Conservation (phyloP, 2,888 invertebrate species). For the Erannis defoliaria region DNA sequence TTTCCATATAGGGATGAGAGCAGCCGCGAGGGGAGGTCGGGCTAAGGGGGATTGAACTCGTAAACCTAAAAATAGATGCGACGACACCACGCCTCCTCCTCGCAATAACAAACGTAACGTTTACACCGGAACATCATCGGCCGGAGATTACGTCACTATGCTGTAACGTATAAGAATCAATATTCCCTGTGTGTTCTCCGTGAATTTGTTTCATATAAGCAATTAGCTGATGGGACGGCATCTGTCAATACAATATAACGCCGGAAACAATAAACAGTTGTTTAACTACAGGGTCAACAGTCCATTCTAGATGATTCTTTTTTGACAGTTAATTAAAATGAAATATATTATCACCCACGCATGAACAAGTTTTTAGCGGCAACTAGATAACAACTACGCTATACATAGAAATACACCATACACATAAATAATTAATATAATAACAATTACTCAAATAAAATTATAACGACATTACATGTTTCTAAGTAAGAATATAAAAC, state of each 20-base stretch:
- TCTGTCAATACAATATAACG: constrained; percentile 78
- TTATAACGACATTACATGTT: constrained; percentile 16
- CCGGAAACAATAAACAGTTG: constrained; percentile 76
- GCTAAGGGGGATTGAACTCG: constrained; percentile 75
- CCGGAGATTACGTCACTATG: constrained; percentile 45
- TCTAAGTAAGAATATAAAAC: background rate
- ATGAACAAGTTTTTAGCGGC: constrained; percentile 19
- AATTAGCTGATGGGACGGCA: constrained; percentile 56
- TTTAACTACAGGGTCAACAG: constrained; percentile 59
- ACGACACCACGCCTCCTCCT: constrained; percentile 65
- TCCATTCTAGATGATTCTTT: constrained; percentile 43
- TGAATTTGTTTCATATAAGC: constrained; percentile 40
- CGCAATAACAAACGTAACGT: constrained; percentile 48
- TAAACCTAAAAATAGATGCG: constrained; percentile 82
- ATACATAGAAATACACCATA: constrained; percentile 4
- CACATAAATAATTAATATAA: background rate
- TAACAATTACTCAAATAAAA: constrained; percentile 5
- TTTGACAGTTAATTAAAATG: constrained; percentile 41
- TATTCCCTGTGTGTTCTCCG: constrained; percentile 42
- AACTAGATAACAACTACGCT: no score
- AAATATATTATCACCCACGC: constrained; percentile 10
- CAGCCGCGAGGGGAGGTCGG: constrained; percentile 54
- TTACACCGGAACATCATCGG: constrained; percentile 43
- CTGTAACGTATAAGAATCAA: constrained; percentile 48
- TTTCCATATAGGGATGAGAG: constrained; percentile 40